A percentile compares a stretch with the other conserved stretches of the same genome.
Conservation (phyloP, 2,888 invertebrate species). For the Lycocerus yunnanus region DNA sequence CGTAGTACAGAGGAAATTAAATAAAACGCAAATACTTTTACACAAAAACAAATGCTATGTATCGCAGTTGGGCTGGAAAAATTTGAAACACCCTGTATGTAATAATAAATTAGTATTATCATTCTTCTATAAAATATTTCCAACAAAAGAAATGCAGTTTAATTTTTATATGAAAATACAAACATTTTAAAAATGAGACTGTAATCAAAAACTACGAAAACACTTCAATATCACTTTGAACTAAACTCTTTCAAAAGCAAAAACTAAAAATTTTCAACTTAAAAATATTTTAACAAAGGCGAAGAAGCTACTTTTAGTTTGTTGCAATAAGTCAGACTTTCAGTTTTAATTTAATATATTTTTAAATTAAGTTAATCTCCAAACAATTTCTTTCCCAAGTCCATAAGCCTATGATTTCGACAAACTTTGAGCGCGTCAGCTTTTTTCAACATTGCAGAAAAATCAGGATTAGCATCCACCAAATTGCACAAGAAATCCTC, state of each 20-base stretch:
- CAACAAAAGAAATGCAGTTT: neutral
- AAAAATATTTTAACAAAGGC: neutral
- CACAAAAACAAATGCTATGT: neutral
- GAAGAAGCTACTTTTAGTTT: neutral
- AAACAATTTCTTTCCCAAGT: conserved; percentile 84
- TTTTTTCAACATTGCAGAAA: conserved; percentile 77
- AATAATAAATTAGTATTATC: neutral
- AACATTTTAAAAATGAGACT: neutral
- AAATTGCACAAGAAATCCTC: conserved; percentile 87
- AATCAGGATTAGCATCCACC: conserved; percentile 77
- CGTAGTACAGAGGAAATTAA: neutral
- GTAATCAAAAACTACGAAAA: neutral
- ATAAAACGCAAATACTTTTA: neutral
- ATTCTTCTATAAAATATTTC: neutral
- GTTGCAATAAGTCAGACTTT: neutral
- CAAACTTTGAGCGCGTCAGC: conserved; percentile 82
- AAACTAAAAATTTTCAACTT: neutral
- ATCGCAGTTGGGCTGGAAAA: neutral
- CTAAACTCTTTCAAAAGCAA: neutral
- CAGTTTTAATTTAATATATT: neutral
- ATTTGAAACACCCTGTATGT: neutral
- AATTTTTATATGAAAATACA: neutral
- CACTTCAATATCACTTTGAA: neutral
- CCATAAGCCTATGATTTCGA: conserved; percentile 87
- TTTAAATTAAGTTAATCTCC: conserved; percentile 68